Percentiles rank a stretch among this genome's conserved stretches.
Conservation (phyloP, 2,797 vertebrate genomes). For the Numenius phaeopus region DNA sequence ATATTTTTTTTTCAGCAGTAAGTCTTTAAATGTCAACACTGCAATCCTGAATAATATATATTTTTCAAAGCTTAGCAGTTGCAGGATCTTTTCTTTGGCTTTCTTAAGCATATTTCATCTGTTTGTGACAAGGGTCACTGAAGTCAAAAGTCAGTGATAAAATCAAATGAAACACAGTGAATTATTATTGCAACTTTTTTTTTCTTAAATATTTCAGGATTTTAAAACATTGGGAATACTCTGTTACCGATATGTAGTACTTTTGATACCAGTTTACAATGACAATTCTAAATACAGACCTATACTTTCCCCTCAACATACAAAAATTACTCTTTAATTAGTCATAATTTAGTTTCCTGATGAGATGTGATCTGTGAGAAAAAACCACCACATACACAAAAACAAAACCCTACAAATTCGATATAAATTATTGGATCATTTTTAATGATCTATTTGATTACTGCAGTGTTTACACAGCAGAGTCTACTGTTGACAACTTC, state of each 20-base stretch:
- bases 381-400: neutral
- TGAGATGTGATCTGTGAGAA: neutral
- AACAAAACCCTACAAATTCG: neutral
- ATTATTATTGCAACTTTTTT: neutral
- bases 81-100: neutral
- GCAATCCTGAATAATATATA: neutral
- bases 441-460: neutral
- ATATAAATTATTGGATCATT: neutral
- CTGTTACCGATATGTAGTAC: neutral
- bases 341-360: neutral
- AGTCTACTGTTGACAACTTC: neutral
- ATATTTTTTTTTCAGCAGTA: neutral
- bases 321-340: neutral
- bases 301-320: neutral
- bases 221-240: neutral
- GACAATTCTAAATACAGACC: neutral
- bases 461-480: neutral
- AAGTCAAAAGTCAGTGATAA: neutral
- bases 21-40: neutral
- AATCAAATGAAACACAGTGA: neutral
- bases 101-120: neutral
- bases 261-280: neutral
- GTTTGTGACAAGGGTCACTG: neutral
- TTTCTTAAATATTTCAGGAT: neutral
- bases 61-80: conserved; percentile 6